Conservation (phyloP, 2,113 vertebrate species). For the Gasterosteus aculeatus region DNA sequence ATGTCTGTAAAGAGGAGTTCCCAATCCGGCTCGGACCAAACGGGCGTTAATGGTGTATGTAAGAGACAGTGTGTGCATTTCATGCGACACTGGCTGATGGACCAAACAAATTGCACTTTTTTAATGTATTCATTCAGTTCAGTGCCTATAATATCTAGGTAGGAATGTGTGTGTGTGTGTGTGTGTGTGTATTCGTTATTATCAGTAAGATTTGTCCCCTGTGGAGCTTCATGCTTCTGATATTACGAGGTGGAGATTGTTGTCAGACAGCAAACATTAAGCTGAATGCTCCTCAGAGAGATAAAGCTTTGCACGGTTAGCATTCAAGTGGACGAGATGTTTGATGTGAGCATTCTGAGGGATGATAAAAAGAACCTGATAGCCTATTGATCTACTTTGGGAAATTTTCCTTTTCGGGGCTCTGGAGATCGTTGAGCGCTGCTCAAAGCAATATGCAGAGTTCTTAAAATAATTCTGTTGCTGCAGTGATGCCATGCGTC, state of each 20-base stretch:
- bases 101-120: constrained; percentile 5
- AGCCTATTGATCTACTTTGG: constrained; percentile 55
- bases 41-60: background rate
- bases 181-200: constrained; percentile 8
- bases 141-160: background rate
- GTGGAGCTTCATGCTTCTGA: constrained; percentile 36
- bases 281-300: constrained; percentile 33
- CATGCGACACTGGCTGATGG: background rate
- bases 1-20: constrained; percentile 23
- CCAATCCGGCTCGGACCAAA: background rate
- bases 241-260: constrained; percentile 35
- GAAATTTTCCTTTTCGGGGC: constrained; percentile 43
- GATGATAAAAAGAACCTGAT: constrained; percentile 49
- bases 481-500: background rate
- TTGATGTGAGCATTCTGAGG: constrained; percentile 30
- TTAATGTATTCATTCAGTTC: constrained; percentile 18
- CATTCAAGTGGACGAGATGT: constrained; percentile 38
- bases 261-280: constrained; percentile 46
- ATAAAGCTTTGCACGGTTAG: constrained; percentile 30
- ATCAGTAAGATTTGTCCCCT: constrained; percentile 14
- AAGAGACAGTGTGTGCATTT: background rate
- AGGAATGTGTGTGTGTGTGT: constrained; percentile 1
- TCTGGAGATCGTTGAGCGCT: background rate
- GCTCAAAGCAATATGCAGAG: constrained; percentile 8
- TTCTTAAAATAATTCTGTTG: background rate